A percentile compares a stretch with the other conserved stretches of the same genome.
Evolutionary conservation across 2,797 vertebrate species (phyloP).

Genomic region (Lithobates pipiens): DNA sequence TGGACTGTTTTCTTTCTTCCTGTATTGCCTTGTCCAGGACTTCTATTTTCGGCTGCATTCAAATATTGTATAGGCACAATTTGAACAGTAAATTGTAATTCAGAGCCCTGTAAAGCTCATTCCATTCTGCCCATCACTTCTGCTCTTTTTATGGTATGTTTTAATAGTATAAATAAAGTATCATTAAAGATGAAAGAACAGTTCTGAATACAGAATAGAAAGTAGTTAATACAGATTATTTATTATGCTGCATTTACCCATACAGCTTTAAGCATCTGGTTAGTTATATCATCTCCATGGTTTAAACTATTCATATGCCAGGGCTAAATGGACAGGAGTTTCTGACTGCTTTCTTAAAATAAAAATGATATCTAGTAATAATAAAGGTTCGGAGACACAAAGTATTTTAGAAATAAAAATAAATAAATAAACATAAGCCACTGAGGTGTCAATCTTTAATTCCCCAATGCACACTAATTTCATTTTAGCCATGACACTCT

Average conservation of each 20-base stretch:
- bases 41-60: conserved; percentile 8
- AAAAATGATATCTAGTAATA: no score
- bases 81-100: not conserved
- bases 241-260: not conserved
- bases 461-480: no score
- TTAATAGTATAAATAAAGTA: not conserved
- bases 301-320: no score
- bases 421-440: no score
- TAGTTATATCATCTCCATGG: not conserved
- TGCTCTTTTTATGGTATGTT: not conserved
- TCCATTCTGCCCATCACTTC: not conserved
- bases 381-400: no score
- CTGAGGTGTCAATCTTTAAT: no score
- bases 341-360: no score
- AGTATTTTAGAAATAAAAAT: no score
- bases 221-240: not conserved
- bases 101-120: not conserved
- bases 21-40: conserved; percentile 4
- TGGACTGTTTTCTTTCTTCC: conserved; percentile 19
- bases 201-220: not conserved
- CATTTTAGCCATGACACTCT: no score
- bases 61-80: conserved; percentile 11
- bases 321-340: no score
- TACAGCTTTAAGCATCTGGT: not conserved
- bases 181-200: not conserved